Evolutionary conservation across 1,140 invertebrate genomes (phyloP).

Genomic region (Bombus terrestris): DNA sequence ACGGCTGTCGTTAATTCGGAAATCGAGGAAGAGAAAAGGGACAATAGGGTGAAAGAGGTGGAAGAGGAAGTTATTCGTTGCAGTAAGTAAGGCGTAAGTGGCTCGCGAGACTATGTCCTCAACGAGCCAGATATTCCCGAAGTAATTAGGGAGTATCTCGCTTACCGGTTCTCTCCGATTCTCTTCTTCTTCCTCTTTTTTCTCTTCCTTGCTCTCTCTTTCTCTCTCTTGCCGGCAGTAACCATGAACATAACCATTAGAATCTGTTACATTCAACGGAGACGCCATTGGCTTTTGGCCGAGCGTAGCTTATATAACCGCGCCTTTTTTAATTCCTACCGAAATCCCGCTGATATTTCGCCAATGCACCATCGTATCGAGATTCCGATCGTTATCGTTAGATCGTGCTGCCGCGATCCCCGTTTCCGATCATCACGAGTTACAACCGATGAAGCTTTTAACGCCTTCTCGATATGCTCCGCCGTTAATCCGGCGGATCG

Average conservation of each 20-base stretch:
- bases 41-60: background rate
- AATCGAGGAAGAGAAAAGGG: background rate
- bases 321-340: conserved; percentile 43
- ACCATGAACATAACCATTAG: conserved; percentile 73
- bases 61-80: background rate
- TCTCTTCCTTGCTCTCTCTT: conserved; percentile 19
- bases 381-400: conserved; percentile 60
- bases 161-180: conserved; percentile 15
- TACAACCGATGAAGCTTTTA: conserved; percentile 62
- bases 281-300: conserved; percentile 52
- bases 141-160: conserved; percentile 65
- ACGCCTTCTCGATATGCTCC: conserved; percentile 55
- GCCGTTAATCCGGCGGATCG: conserved; percentile 58
- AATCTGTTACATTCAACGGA: conserved; percentile 72
- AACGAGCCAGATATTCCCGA: conserved; percentile 62
- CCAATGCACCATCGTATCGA: background rate
- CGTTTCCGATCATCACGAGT: conserved; percentile 51
- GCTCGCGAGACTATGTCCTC: conserved; percentile 29
- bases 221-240: conserved; percentile 20
- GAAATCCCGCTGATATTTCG: conserved; percentile 49
- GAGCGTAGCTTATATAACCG: conserved; percentile 37
- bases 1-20: conserved; percentile 40
- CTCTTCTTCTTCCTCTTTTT: background rate
- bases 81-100: conserved; percentile 52
- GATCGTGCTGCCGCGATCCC: conserved; percentile 25